These are phyloP conservation scores for Nasonia giraulti DNA, from an alignment of 1,140 invertebrate species.

Conservation along the genomic window DNA sequence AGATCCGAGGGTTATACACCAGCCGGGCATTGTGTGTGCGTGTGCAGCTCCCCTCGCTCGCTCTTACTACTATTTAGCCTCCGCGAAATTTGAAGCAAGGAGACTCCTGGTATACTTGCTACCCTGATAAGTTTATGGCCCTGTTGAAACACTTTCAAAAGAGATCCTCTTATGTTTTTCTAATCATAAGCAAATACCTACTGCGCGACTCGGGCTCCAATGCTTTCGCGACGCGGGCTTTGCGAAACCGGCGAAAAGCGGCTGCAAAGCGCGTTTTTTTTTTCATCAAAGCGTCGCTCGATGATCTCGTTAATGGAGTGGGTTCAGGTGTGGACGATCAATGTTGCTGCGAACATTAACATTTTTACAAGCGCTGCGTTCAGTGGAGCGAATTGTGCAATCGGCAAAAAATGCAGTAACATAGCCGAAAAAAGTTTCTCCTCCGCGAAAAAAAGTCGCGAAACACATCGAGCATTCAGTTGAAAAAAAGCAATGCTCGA, in stretches of 20 bases:
- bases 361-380: too few relatives aligned
- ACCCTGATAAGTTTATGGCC: slow-evolving; percentile 62
- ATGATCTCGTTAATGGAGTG: too few relatives aligned
- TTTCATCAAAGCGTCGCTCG: background rate
- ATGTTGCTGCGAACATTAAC: too few relatives aligned
- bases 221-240: background rate
- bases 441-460: background rate
- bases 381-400: too few relatives aligned
- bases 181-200: slow-evolving; percentile 52
- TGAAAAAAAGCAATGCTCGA: background rate
- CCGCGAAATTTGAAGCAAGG: slow-evolving; percentile 4
- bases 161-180: slow-evolving; percentile 55
- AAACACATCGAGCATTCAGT: background rate
- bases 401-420: background rate
- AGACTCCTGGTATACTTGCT: slow-evolving; percentile 54
- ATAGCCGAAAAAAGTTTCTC: background rate
- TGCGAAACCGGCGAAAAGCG: too few relatives aligned
- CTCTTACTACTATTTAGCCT: background rate
- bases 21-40: background rate
- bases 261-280: background rate
- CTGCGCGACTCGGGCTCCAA: slow-evolving; percentile 22
- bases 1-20: background rate
- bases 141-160: slow-evolving; percentile 59
- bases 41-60: background rate
- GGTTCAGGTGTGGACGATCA: too few relatives aligned